Percentiles rank a stretch among this genome's conserved stretches.
Conservation (phyloP, 2,797 vertebrate species). For the Xyrichtys novacula region DNA sequence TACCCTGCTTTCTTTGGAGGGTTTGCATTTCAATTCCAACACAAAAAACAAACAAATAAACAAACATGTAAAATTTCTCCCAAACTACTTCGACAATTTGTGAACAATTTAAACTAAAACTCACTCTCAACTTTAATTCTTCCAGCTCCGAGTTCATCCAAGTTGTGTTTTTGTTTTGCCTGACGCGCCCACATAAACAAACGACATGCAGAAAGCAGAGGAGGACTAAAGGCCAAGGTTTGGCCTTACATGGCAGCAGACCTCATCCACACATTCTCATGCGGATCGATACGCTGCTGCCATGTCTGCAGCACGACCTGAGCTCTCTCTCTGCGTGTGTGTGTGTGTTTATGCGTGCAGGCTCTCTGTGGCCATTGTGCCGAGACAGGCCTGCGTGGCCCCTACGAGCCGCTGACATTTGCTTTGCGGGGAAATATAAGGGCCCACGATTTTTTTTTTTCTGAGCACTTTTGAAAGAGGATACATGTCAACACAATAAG, state of each 20-base stretch:
- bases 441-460: conserved; percentile 19
- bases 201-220: conserved; percentile 19
- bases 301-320: conserved; percentile 75
- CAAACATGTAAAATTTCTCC: no score
- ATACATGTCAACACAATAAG: conserved; percentile 56
- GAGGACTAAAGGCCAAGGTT: conserved; percentile 55
- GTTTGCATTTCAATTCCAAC: not conserved
- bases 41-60: no score
- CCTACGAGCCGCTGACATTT: conserved; percentile 73
- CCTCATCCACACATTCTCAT: conserved; percentile 88
- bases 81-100: no score
- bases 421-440: conserved; percentile 61
- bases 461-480: conserved; percentile 30
- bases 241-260: conserved; percentile 72
- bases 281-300: conserved; percentile 86
- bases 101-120: not conserved
- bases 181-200: conserved; percentile 3
- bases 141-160: not conserved
- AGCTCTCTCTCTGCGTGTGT: no score
- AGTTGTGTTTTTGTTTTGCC: conserved; percentile 8
- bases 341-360: conserved; percentile 58
- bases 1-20: not conserved
- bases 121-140: not conserved
- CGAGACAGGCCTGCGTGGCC: conserved; percentile 35
- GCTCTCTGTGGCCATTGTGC: conserved; percentile 74